Evolutionary conservation across 1,140 invertebrate genomes (phyloP).

Genomic region (Drosophila santomea): DNA sequence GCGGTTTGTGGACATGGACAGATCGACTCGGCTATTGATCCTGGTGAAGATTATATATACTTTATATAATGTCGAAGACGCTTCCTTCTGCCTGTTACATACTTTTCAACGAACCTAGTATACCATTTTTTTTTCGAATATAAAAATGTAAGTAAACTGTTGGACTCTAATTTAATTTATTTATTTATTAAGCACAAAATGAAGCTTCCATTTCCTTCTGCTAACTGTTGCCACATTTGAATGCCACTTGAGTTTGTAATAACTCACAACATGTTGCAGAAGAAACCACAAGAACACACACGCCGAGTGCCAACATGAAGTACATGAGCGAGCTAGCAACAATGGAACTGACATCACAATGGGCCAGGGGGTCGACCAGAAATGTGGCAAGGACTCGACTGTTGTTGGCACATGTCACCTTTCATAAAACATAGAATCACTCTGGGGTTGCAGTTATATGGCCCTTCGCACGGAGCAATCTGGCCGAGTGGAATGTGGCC

Average conservation of each 20-base stretch:
- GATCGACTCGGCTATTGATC: too few relatives aligned
- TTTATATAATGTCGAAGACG: too few relatives aligned
- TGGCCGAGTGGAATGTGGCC: conserved; percentile 41
- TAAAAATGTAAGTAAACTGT: background rate
- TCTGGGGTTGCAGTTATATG: conserved; percentile 55
- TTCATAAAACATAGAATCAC: conserved; percentile 80
- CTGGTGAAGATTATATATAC: too few relatives aligned
- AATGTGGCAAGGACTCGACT: conserved; percentile 59
- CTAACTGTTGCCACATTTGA: conserved; percentile 40
- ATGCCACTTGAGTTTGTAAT: conserved; percentile 70
- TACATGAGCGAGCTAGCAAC: conserved; percentile 27
- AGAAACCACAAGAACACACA: conserved; percentile 56
- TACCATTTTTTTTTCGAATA: too few relatives aligned
- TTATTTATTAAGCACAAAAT: conserved; percentile 5
- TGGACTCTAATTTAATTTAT: conserved; percentile 3
- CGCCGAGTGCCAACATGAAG: conserved; percentile 4
- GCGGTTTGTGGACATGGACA: too few relatives aligned
- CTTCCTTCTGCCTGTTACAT: too few relatives aligned
- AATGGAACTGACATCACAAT: conserved; percentile 66
- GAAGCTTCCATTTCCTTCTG: conserved; percentile 34
- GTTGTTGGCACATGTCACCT: conserved; percentile 78
- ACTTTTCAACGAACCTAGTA: too few relatives aligned
- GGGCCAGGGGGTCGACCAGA: conserved; percentile 30
- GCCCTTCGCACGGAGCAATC: conserved; percentile 23
- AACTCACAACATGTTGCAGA: conserved; percentile 71